Evolutionary conservation across 2,888 invertebrate species (phyloP).

Genomic region (Oxytorus armatus): DNA sequence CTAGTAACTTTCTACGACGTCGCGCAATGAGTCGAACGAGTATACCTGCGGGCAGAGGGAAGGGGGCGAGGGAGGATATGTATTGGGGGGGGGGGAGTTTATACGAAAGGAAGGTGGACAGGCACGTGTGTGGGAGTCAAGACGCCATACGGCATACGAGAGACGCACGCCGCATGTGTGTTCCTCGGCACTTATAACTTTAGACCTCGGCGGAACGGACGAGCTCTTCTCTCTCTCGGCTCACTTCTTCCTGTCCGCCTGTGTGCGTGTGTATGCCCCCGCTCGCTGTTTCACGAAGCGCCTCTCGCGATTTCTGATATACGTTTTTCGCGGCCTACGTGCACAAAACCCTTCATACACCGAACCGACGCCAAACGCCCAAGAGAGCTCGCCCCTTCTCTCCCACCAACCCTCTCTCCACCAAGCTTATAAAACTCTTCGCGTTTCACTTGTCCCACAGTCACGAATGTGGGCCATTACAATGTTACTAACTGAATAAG

Average conservation of each 20-base stretch:
- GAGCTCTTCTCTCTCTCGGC: constrained; percentile 47
- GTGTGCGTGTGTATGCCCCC: constrained; percentile 29
- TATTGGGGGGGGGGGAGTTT: constrained; percentile 23
- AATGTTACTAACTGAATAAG: too few relatives aligned
- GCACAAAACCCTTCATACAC: neutral
- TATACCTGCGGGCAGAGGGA: constrained; percentile 23
- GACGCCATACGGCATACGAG: constrained; percentile 81
- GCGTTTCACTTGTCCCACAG: too few relatives aligned
- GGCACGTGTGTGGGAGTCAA: constrained; percentile 82
- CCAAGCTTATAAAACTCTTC: too few relatives aligned
- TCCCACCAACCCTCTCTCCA: too few relatives aligned
- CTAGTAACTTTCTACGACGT: constrained; percentile 83
- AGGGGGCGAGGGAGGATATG: constrained; percentile 19
- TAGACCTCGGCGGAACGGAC: constrained; percentile 64
- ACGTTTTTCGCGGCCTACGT: constrained; percentile 8
- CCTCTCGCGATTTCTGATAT: constrained; percentile 8
- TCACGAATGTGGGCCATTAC: too few relatives aligned
- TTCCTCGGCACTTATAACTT: constrained; percentile 74
- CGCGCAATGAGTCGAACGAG: constrained; percentile 64
- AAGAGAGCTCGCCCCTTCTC: too few relatives aligned
- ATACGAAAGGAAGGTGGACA: constrained; percentile 60
- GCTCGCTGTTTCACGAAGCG: constrained; percentile 19
- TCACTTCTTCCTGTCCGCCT: constrained; percentile 1
- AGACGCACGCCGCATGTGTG: constrained; percentile 65
- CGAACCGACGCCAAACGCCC: constrained; percentile 11